phyloP scores from a whole-genome alignment of 2,797 vertebrate genomes.

The Pterois miles region DNA sequence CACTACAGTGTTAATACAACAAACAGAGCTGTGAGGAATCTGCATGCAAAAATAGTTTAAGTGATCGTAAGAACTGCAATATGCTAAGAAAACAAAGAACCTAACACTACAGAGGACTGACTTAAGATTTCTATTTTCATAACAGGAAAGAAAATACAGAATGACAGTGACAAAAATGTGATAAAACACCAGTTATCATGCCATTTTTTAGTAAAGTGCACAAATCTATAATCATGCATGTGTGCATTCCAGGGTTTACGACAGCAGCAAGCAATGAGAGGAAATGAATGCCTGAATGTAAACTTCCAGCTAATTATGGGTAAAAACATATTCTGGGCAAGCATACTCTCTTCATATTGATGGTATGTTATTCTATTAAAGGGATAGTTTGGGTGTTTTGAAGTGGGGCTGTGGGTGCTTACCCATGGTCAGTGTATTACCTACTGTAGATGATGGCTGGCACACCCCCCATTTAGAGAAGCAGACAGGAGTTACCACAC shows the following conservation, averaged over 20 bases:
- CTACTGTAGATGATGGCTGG: too few species aligned
- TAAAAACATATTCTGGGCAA: constrained; percentile 14
- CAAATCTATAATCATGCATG: constrained; percentile 60
- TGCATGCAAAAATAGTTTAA: constrained; percentile 63
- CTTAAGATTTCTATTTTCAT: constrained; percentile 14
- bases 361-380: not conserved
- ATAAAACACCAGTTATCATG: constrained; percentile 49
- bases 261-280: constrained; percentile 66
- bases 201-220: constrained; percentile 28
- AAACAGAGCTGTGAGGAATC: constrained; percentile 31
- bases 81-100: constrained; percentile 32
- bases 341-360: not conserved
- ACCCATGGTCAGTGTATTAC: too few species aligned
- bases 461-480: too few species aligned
- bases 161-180: constrained; percentile 24
- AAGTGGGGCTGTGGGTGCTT: too few species aligned
- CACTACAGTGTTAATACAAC: constrained; percentile 53
- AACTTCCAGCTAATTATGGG: not conserved
- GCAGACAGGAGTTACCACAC: too few species aligned
- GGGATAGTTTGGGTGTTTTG: too few species aligned
- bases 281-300: constrained; percentile 22
- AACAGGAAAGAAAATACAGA: constrained; percentile 39
- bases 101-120: not conserved
- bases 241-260: constrained; percentile 65
- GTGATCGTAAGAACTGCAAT: constrained; percentile 20